Percentiles rank a stretch among this genome's conserved stretches.
Conservation (phyloP, 2,888 invertebrate species). For the Eustalomyia histrio region DNA sequence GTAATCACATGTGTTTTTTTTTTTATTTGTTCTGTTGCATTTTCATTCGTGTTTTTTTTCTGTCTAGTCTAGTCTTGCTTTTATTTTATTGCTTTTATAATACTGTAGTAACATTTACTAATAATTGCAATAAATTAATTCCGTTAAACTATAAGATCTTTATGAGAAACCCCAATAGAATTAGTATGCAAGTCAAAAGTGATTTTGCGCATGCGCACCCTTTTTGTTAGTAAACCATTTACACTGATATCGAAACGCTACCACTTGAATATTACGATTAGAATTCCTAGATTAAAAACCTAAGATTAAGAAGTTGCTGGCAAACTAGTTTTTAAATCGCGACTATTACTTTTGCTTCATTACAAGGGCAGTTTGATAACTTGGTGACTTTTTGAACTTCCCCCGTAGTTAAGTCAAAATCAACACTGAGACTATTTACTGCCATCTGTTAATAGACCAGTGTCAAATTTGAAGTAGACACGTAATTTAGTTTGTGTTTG, state of each 20-base stretch:
- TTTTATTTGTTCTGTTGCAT: slow-evolving; percentile 5
- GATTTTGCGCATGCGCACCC: slow-evolving; percentile 43
- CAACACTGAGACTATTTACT: too few relatives aligned
- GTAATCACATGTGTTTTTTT: neutral
- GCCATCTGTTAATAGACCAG: too few relatives aligned
- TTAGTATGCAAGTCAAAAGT: neutral
- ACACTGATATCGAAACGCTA: neutral
- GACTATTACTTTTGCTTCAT: too few relatives aligned
- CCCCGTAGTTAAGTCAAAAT: too few relatives aligned
- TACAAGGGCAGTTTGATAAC: too few relatives aligned
- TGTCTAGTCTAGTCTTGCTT: slow-evolving; percentile 6
- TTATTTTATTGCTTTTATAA: neutral
- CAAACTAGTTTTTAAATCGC: too few relatives aligned
- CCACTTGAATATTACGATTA: too few relatives aligned
- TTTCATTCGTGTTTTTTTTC: neutral
- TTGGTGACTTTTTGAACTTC: too few relatives aligned
- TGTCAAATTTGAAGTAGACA: too few relatives aligned
- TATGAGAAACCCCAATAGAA: slow-evolving; percentile 32
- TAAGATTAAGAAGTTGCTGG: too few relatives aligned
- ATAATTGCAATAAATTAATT: slow-evolving; percentile 36
- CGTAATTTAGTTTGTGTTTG: too few relatives aligned
- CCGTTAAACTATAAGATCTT: slow-evolving; percentile 25
- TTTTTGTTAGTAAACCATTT: slow-evolving; percentile 2
- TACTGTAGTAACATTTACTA: neutral
- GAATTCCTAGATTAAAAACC: too few relatives aligned